Base-by-base conservation (phyloP, 92 coral and sea anemone genomes). In the Zoanthus solanderi region DNA sequence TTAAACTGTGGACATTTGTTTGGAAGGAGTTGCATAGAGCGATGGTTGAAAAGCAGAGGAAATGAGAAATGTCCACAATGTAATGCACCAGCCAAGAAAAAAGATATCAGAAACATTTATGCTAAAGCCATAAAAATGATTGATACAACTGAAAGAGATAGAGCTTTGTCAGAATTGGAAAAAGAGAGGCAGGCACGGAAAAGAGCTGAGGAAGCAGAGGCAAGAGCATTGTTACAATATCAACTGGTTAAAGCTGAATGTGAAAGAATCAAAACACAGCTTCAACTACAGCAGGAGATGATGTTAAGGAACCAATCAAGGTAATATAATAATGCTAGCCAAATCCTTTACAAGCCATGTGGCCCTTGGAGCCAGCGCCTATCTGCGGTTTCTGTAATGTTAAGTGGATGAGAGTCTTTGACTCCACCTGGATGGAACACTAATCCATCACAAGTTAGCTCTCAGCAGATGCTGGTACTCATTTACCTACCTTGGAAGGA, bases 61-160 rank as follows among this genome's bases (percentile, higher is more conserved):
- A 89, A 89, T 71, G 98, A 95, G 85, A 96, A 96, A 76, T 96
- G 98, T 37, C 98, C 98, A 32, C 98, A 96, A 78, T 96, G 98
- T 63, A 96, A 96, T 96, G 94, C 98, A 54, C 95, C 98, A 75
- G 96, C 98, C 45, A 93, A 71, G 86, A 90, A 84, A 32, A 92
- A 83, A 72, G 93, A 96, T 82, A 91, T 96, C 8, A 86, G 98
- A 32, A 92, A 90, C 76, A 96, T 96, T 46, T 96, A 96, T 89
- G 97, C 98, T 6, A 94, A 93, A 83, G 98, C 97, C 54, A 67
- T 94, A 4, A 94, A 96, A 85, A 83, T 96, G 0, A 91, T 96
- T 60, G 98, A 96, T 76, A 96, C 98, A 6, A 85, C 95, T 6
- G 98, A 96, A 87, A 93, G 94, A 66, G 98, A 96, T 87, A 88